Conservation (phyloP, 37 sponge, comb jelly and placozoan species). For the Diacarnus erythraeanus region DNA sequence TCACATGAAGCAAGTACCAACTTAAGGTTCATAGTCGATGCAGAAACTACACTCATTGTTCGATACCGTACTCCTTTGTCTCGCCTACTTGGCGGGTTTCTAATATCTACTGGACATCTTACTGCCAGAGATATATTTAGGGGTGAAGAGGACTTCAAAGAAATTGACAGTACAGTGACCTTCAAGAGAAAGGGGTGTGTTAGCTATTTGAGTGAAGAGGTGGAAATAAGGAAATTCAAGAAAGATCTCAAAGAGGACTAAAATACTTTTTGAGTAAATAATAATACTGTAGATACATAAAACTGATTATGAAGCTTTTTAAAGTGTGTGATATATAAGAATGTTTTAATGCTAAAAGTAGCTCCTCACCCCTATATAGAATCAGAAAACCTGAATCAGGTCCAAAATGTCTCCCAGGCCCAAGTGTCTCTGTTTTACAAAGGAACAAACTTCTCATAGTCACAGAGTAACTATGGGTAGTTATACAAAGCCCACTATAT, state of each 20-base stretch:
- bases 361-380: too few species aligned
- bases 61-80: not conserved
- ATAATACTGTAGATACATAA: too few species aligned
- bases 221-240: not conserved
- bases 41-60: not conserved
- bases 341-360: not conserved
- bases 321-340: not conserved
- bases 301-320: not conserved
- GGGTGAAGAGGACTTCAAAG: not conserved
- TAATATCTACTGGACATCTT: not conserved
- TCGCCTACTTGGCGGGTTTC: not conserved
- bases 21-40: not conserved
- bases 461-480: too few species aligned
- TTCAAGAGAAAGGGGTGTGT: not conserved
- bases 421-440: too few species aligned
- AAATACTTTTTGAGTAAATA: too few species aligned
- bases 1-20: not conserved
- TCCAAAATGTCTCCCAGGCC: not conserved
- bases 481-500: too few species aligned
- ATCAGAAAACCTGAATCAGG: too few species aligned
- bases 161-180: not conserved
- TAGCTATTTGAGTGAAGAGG: not conserved
- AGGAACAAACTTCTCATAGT: too few species aligned
- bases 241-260: too few species aligned
- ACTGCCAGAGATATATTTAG: not conserved